These are phyloP conservation scores for Cheilosia grossa DNA, from an alignment of 2,888 invertebrate genomes.

Conservation along the genomic window DNA sequence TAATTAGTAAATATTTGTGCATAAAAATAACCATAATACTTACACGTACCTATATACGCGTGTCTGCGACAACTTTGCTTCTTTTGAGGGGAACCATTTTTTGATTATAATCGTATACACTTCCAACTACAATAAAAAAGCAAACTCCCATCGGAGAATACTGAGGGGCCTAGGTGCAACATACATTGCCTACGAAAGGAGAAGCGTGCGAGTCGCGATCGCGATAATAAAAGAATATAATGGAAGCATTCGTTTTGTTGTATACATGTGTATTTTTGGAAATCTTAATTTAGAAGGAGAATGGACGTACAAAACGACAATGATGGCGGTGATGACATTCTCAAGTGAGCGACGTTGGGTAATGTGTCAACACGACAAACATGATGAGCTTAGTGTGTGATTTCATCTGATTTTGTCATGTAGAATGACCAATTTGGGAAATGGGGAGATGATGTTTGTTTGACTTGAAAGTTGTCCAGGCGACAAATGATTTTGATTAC, in stretches of 20 bases:
- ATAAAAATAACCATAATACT: conserved; percentile 49
- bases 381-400: conserved; percentile 37
- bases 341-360: conserved; percentile 47
- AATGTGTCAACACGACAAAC: conserved; percentile 54
- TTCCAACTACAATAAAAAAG: not conserved
- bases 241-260: conserved; percentile 24
- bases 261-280: conserved; percentile 51
- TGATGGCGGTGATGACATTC: conserved; percentile 20
- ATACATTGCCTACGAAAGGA: conserved; percentile 23
- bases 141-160: conserved; percentile 24
- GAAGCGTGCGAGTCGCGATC: conserved; percentile 46
- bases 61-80: conserved; percentile 6
- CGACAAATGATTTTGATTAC: conserved; percentile 11
- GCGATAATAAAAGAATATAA: conserved; percentile 37
- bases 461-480: conserved; percentile 1
- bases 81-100: not conserved
- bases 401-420: conserved; percentile 66
- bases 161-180: conserved; percentile 48
- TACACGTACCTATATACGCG: not conserved
- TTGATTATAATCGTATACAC: too few relatives aligned
- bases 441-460: conserved; percentile 20
- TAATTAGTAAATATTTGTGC: conserved; percentile 69
- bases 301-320: conserved; percentile 1
- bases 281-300: conserved; percentile 54
- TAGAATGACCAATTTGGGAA: conserved; percentile 64